Evolutionary conservation across 2,797 vertebrate species (phyloP), one percentile per base, ranked within the genome.

Genomic region (Loriculus beryllinus): DNA sequence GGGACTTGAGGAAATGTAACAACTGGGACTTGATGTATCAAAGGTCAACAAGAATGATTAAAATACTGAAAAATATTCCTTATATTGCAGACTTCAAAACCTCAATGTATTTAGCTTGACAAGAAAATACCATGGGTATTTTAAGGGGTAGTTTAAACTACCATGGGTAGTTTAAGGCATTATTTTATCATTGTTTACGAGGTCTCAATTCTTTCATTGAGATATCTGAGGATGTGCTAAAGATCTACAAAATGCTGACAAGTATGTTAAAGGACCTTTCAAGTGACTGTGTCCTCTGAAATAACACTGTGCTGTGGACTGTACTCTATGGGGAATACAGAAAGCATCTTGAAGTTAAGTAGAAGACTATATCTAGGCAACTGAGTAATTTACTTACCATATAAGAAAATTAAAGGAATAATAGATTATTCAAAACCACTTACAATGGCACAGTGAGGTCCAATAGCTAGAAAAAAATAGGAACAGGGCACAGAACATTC

Each of bases 181-280:
- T 12, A 6, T 82, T 85, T 60, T 72, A 57, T 65, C 20, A 45
- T 15, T 39, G 10, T 26, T 9, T 33, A 10, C 33, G 70, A 37
- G 8, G 28, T 65, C 31, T 68, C 17, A 51, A 0, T 6, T 1
- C 0, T 68, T 79, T 76, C 22, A 11, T 74, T 70, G 49, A 77
- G 19, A 40, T 62, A 28, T 19, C n/a, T 71, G 31, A 71, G 25
- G 19, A 37, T 65, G 13, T 76, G 39, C 21, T 60, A 60, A 45
- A 52, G 6, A 60, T 57, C 31, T 15, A 52, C 28, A 48, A 2
- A 56, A 29, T 0, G 0, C 35, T 59, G 48, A 59, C 15, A 60
- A 16, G 11, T 22, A n/a, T 31, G 31, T 72, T 25, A 72, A 29
- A 74, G 56, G 22, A 74, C 17, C 47, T 70, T 18, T 69, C 62